phyloP scores from a whole-genome alignment of 1,140 invertebrate species.

The Zelostemma sp. region DNA sequence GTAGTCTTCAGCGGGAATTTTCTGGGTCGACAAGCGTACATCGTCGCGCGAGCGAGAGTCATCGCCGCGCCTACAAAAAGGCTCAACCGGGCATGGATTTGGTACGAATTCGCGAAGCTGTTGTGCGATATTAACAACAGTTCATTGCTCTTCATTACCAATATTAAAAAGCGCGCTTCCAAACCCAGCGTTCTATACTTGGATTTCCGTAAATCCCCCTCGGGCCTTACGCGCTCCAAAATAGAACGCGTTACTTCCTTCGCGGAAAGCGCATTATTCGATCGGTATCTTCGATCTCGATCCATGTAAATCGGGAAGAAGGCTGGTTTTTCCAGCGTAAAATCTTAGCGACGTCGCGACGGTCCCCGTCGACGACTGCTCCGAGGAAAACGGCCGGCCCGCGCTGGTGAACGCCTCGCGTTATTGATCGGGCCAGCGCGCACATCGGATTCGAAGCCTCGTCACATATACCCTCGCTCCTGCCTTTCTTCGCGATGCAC shows the following conservation, averaged over 20 bases:
- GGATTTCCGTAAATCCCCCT: too few species aligned
- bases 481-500: slow-evolving; percentile 7
- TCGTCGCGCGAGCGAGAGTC: not conserved
- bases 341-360: not conserved
- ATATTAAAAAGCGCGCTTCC: too few species aligned
- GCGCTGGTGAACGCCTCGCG: slow-evolving; percentile 61
- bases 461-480: slow-evolving; percentile 16
- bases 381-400: slow-evolving; percentile 49
- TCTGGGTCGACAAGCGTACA: not conserved
- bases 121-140: not conserved
- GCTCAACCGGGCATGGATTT: not conserved
- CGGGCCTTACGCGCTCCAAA: too few species aligned
- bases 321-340: not conserved
- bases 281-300: too few species aligned
- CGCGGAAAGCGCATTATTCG: too few species aligned
- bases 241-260: too few species aligned
- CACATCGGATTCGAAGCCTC: slow-evolving; percentile 60
- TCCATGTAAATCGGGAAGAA: too few species aligned
- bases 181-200: too few species aligned
- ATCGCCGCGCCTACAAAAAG: not conserved
- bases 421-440: slow-evolving; percentile 64
- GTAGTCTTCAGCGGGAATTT: not conserved
- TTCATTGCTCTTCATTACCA: too few species aligned
- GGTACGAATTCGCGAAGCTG: not conserved
- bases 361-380: slow-evolving; percentile 35